Evolutionary conservation across 2,797 vertebrate species (phyloP).

Genomic region (Erethizon dorsatum): DNA sequence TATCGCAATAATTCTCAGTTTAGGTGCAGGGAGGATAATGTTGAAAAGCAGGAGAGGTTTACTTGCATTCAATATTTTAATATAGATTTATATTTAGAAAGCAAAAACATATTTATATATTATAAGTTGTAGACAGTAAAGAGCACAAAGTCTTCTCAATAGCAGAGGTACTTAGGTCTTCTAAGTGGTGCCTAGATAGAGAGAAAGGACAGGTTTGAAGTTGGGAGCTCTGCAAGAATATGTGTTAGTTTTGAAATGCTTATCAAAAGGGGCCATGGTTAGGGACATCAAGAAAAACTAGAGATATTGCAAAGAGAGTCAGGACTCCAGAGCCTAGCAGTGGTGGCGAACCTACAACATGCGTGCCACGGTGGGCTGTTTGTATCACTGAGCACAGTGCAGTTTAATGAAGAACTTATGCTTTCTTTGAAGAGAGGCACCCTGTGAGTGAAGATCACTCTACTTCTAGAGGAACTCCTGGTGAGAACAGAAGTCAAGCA

Average conservation of each 20-base stretch:
- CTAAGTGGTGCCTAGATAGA: not conserved
- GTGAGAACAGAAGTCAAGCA: not conserved
- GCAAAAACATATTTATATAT: not conserved
- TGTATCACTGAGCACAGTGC: not conserved
- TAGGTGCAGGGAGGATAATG: not conserved
- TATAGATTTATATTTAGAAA: constrained; percentile 31
- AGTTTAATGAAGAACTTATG: not conserved
- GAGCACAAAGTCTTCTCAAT: not conserved
- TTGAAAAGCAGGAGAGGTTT: not conserved
- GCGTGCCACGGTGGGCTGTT: not conserved
- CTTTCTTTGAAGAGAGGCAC: not conserved
- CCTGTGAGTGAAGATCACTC: not conserved
- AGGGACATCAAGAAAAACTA: not conserved
- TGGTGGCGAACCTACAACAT: not conserved
- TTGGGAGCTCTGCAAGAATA: not conserved
- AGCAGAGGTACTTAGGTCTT: not conserved
- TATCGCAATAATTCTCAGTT: not conserved
- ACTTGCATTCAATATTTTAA: not conserved
- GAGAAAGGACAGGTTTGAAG: not conserved
- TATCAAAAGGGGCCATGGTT: not conserved
- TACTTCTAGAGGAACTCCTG: not conserved
- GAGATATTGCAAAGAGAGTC: not conserved
- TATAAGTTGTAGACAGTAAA: not conserved
- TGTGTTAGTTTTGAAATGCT: not conserved
- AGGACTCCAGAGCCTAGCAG: not conserved